Base-by-base conservation (phyloP, 2,113 vertebrate species). In the Columba janthina region DNA sequence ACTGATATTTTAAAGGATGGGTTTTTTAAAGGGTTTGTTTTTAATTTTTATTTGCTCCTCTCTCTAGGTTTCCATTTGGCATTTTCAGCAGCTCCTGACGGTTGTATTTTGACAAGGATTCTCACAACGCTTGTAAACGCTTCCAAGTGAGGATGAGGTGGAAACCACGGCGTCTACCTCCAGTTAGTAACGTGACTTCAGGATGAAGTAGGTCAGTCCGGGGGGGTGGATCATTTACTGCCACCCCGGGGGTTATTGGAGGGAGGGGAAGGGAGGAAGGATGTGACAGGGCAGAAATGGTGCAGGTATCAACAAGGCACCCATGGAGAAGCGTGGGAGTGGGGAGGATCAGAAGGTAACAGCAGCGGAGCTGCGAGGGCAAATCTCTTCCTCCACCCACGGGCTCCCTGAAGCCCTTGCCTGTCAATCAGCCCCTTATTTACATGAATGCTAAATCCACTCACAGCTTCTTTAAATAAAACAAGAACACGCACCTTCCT, bases 361-460 rank as follows among this genome's bases (percentile, higher is more conserved):
- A 24, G 73, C 15, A 24, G 69, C 67, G 76, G 38, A 88, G 69
- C 85, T 61, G 65, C 6, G 6, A 67, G 75, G 91, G 67, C 92
- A 90, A 64, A 69, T 86, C 46, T n/a, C 54, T 76, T 46, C 72
- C 77, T 76, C 85, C 88, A 77, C 88, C 82, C 79, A 82, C 69
- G 0, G 51, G 31, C 32, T 90, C 90, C 88, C 90, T n/a, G 24
- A 88, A 95, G 60, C 90, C 79, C 66, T 85, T 5, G 29, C 28
- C 87, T 92, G 89, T 51, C 90, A 95, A 38, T 94, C 94, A 94
- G 31, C 38, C 70, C 89, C 91, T 95, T 60, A 77, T 93, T 96
- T 88, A 94, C 94, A 85, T 61, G 83, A 85, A 90, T 58, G 70
- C 76, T 29, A 80, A 92, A 95, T 86, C 90, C 69, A 61, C 87